phyloP scores from a whole-genome alignment of 2,888 invertebrate species.

The Deroplatys truncata region DNA sequence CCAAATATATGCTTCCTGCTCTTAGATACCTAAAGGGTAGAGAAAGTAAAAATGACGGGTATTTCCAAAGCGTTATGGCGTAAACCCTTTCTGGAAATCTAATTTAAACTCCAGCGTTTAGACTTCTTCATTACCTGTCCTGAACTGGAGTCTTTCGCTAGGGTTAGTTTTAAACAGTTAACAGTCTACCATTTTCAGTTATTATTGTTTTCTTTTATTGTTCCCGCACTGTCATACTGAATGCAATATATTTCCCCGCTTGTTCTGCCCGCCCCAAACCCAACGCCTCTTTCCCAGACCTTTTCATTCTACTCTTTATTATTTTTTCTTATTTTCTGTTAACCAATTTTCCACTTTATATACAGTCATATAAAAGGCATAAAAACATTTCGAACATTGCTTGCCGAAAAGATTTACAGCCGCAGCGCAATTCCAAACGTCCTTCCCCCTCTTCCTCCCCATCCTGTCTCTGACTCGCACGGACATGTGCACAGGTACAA shows the following conservation, averaged over 20 bases:
- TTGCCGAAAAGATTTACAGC: not conserved
- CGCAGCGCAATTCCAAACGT: not conserved
- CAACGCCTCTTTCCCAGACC: constrained; percentile 12
- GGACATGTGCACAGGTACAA: not conserved
- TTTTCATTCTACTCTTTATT: constrained; percentile 27
- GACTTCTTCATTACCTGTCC: not conserved
- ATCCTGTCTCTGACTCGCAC: not conserved
- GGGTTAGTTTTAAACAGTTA: not conserved
- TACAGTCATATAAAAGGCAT: constrained; percentile 8
- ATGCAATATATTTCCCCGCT: not conserved
- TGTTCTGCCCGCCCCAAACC: constrained; percentile 1
- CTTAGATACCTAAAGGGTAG: no score
- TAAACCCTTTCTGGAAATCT: not conserved
- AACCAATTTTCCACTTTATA: constrained; percentile 12
- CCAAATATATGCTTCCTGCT: no score
- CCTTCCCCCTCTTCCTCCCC: not conserved
- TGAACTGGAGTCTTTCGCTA: not conserved
- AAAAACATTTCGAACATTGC: constrained; percentile 1
- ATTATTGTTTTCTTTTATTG: not conserved
- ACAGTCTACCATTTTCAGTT: not conserved
- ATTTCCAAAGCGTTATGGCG: no score
- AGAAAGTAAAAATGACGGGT: no score
- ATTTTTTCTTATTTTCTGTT: not conserved
- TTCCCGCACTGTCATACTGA: not conserved
- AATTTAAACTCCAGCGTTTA: not conserved